Evolutionary conservation across 2,888 invertebrate genomes (phyloP).

Genomic region (Xestia ashworthii): DNA sequence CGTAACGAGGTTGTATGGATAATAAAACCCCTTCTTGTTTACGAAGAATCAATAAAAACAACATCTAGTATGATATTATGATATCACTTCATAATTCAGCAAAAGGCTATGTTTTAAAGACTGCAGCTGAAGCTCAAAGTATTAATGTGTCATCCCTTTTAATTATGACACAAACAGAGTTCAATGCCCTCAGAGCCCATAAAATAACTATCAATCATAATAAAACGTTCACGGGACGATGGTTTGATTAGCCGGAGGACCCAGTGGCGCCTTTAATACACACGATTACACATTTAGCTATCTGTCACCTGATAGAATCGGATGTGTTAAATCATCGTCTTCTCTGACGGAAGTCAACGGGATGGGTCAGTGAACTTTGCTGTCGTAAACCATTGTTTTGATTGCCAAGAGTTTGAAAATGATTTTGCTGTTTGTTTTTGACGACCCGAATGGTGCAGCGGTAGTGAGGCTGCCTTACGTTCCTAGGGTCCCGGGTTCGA

Average conservation of each 20-base stretch:
- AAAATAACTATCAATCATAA: slow-evolving; percentile 70
- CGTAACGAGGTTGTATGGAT: not conserved
- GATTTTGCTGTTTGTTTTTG: not conserved
- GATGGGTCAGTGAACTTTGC: slow-evolving; percentile 38
- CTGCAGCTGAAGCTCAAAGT: not conserved
- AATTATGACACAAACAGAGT: slow-evolving; percentile 44
- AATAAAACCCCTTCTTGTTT: no score
- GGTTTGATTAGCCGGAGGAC: slow-evolving; percentile 58
- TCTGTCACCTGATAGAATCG: slow-evolving; percentile 53
- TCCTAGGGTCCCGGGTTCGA: no score
- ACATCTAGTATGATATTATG: no score
- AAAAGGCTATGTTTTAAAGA: not conserved
- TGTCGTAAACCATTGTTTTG: not conserved
- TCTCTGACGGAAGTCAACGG: slow-evolving; percentile 32
- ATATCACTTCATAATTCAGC: not conserved
- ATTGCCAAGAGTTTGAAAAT: not conserved
- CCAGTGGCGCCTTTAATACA: slow-evolving; percentile 57
- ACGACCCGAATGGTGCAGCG: no score
- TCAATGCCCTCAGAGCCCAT: slow-evolving; percentile 52
- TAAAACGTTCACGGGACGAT: slow-evolving; percentile 62
- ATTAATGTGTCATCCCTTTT: slow-evolving; percentile 14
- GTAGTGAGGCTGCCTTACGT: no score
- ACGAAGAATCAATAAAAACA: no score
- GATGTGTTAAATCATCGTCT: slow-evolving; percentile 57
- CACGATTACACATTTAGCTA: slow-evolving; percentile 60